These are phyloP conservation scores for Phaetusa simplex DNA, from an alignment of 2,113 vertebrate genomes.

Conservation along the genomic window DNA sequence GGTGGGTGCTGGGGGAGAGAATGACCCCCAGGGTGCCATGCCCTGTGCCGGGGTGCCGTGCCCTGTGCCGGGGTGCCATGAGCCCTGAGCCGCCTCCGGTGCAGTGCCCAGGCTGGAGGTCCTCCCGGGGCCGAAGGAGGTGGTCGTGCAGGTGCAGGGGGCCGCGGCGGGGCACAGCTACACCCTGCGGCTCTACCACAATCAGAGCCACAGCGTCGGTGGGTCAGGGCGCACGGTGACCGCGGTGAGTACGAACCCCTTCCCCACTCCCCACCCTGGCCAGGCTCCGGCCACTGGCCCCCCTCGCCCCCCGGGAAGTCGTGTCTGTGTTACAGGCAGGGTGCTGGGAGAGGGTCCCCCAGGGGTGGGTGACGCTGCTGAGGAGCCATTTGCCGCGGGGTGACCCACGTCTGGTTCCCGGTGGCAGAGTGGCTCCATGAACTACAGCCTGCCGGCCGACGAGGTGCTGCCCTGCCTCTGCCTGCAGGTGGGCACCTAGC, in stretches of 20 bases:
- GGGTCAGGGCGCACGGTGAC: not conserved
- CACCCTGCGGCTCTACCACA: constrained; percentile 58
- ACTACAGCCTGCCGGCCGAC: constrained; percentile 35
- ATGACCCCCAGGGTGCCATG: not conserved
- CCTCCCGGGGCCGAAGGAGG: not conserved
- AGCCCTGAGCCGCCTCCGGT: not conserved
- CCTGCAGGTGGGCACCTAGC: constrained; percentile 64
- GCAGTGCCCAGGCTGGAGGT: constrained; percentile 64
- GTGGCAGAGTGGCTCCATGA: constrained; percentile 64
- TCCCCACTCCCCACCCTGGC: not conserved
- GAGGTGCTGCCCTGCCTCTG: constrained; percentile 79
- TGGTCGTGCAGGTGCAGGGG: constrained; percentile 47
- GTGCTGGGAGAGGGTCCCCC: not conserved
- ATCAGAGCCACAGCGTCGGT: not conserved
- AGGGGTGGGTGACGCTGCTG: not conserved
- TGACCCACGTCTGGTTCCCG: not conserved
- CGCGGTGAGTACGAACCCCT: not conserved
- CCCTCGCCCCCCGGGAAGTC: not conserved
- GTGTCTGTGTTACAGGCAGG: not conserved
- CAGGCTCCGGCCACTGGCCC: fast-evolving
- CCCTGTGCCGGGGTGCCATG: not conserved
- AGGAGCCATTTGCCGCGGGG: fast-evolving
- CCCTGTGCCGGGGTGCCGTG: not conserved
- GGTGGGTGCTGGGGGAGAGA: not conserved
- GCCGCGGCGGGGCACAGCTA: constrained; percentile 17